Conservation (phyloP, 2,888 invertebrate species). For the Drosophila nr. fundita region DNA sequence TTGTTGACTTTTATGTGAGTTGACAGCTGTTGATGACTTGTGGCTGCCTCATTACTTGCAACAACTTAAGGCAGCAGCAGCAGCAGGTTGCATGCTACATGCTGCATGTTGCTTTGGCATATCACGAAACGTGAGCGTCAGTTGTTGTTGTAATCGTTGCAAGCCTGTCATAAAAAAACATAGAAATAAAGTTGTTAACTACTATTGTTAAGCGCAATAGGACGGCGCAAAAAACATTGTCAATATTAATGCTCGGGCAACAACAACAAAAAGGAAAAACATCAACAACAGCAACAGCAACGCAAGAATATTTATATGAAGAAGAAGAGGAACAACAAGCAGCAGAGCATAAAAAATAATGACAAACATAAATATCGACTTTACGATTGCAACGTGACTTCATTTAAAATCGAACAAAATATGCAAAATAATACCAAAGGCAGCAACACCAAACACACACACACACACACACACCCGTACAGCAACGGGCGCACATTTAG, state of each 20-base stretch:
- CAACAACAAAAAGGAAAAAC: slow-evolving; percentile 33
- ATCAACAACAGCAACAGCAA: slow-evolving; percentile 14
- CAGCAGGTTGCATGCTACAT: slow-evolving; percentile 34
- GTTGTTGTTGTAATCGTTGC: slow-evolving; percentile 11
- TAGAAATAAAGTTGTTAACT: slow-evolving; percentile 76
- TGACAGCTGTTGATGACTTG: slow-evolving; percentile 72
- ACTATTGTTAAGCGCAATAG: slow-evolving; percentile 71
- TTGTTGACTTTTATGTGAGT: slow-evolving; percentile 70
- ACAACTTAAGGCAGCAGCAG: slow-evolving; percentile 22
- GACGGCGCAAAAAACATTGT: slow-evolving; percentile 51
- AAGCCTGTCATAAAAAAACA: slow-evolving; percentile 30
- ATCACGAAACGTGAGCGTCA: slow-evolving; percentile 47
- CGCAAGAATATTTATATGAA: slow-evolving; percentile 7
- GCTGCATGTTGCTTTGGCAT: slow-evolving; percentile 59
- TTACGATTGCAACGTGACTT: slow-evolving; percentile 80
- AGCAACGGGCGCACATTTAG: slow-evolving; percentile 63
- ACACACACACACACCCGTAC: slow-evolving; percentile 42
- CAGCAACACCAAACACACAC: slow-evolving; percentile 31
- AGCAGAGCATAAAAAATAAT: slow-evolving; percentile 67
- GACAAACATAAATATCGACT: slow-evolving; percentile 68
- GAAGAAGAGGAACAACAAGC: slow-evolving; percentile 45
- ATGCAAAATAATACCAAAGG: slow-evolving; percentile 70
- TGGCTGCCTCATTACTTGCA: slow-evolving; percentile 62
- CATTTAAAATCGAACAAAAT: slow-evolving; percentile 82
- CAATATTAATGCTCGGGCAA: slow-evolving; percentile 42